A percentile compares a stretch with the other conserved stretches of the same genome.
phyloP scores from a whole-genome alignment of 2,888 invertebrate genomes.

The Dusona sp. region DNA sequence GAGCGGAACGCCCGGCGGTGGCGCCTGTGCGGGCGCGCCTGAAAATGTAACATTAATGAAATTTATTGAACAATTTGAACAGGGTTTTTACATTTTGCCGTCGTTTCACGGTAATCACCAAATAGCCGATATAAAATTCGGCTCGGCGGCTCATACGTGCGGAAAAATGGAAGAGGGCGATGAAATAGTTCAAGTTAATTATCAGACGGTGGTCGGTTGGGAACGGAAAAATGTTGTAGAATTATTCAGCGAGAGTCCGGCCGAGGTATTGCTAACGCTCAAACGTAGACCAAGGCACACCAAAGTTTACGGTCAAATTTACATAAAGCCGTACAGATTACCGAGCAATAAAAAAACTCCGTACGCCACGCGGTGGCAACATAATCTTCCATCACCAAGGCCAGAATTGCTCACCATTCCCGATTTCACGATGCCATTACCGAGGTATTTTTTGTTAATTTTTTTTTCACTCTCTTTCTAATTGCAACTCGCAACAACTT shows the following conservation, averaged over 20 bases:
- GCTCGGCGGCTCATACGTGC: slow-evolving; percentile 96
- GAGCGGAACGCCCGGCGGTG: background rate
- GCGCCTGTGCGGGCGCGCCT: too few relatives aligned
- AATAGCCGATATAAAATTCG: slow-evolving; percentile 95
- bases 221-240: slow-evolving; percentile 91
- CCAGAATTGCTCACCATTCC: slow-evolving; percentile 87
- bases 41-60: background rate
- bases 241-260: slow-evolving; percentile 90
- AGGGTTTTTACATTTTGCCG: slow-evolving; percentile 95
- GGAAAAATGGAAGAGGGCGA: slow-evolving; percentile 98
- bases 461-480: slow-evolving; percentile 35
- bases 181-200: slow-evolving; percentile 94
- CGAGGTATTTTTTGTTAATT: slow-evolving; percentile 83
- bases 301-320: slow-evolving; percentile 91
- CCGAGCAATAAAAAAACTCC: slow-evolving; percentile 90
- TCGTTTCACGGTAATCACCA: slow-evolving; percentile 93
- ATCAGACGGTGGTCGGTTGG: slow-evolving; percentile 93
- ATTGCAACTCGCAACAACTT: background rate
- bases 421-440: slow-evolving; percentile 87
- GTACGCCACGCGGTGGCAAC: slow-evolving; percentile 88
- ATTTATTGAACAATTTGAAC: slow-evolving; percentile 12
- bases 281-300: slow-evolving; percentile 94
- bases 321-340: slow-evolving; percentile 90
- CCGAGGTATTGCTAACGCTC: slow-evolving; percentile 92
- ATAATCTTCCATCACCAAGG: slow-evolving; percentile 89